Evolutionary conservation across 2,888 invertebrate species (phyloP), one percentile per base, ranked within the genome.

Genomic region (Himalopsyche anomala): DNA sequence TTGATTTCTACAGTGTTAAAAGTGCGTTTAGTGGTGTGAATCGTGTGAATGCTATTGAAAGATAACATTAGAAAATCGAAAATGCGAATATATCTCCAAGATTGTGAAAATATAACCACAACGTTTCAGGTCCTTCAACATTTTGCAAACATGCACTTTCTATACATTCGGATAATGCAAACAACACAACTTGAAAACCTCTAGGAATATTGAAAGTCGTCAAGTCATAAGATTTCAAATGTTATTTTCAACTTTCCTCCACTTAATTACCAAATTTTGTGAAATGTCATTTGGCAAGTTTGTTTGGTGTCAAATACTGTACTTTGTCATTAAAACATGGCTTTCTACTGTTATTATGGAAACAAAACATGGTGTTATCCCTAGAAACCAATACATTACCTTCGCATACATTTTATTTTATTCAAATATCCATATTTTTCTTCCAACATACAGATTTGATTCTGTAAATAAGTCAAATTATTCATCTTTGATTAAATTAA

Each of bases 141-240:
- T 74, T 74, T 74, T 74, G 74, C 74, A 74, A 74, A 74, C 74
- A 74, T 74, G 74, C 38, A 74, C 74, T 74, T 74, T 74, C 74
- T 74, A 74, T 38, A 74, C 74, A 74, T 74, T 15, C 12, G 12
- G 11, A 36, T 8, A 74, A 74, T 38, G 15, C 38, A 36, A 74
- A 15, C 15, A 74, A 74, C 74, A 36, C 15, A 36, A 74, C 15
- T 74, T 1, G 2, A 74, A 36, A 74, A 11, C 2, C 2, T 36
- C 5, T 28, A 12, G 38, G 4, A 36, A 36, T 74, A 38, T 15
- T 36, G 12, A 12, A 15, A 15, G 36, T 36, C 36, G 36, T 74
- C 12, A 11, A 15, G 36, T 36, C 5, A 74, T 74, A 5, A 38
- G 11, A 12, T 36, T 74, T 74, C 38, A 74, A 74, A 2, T 28